Evolutionary conservation across 2,888 invertebrate genomes (phyloP).

Genomic region (Torymus tubicola): DNA sequence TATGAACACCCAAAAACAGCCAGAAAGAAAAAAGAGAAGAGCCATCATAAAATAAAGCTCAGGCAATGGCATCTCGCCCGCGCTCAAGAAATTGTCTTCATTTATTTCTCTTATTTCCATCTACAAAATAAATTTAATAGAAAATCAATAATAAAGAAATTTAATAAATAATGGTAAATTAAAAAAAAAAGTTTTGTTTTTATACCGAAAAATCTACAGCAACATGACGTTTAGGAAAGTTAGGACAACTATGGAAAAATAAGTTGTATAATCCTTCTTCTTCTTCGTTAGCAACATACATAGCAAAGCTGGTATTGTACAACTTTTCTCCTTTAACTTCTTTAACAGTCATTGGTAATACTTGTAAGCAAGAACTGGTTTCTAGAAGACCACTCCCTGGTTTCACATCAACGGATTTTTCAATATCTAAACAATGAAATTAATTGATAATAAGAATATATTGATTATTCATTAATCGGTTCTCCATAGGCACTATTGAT

Average conservation of each 20-base stretch:
- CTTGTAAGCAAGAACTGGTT: constrained; percentile 59
- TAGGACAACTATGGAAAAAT: constrained; percentile 96
- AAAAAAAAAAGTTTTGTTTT: constrained; percentile 7
- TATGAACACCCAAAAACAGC: constrained; percentile 94
- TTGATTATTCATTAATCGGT: too few species aligned
- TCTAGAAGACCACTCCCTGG: constrained; percentile 21
- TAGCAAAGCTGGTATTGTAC: constrained; percentile 85
- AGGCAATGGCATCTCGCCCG: constrained; percentile 97
- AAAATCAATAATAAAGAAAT: constrained; percentile 9
- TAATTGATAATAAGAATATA: constrained; percentile 10
- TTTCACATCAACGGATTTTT: constrained; percentile 30
- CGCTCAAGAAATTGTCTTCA: constrained; percentile 91
- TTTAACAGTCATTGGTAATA: constrained; percentile 80
- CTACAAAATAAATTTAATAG: constrained; percentile 75
- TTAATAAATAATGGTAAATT: neutral
- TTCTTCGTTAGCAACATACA: constrained; percentile 84
- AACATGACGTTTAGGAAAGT: constrained; percentile 78
- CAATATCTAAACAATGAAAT: constrained; percentile 43
- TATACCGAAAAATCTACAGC: constrained; percentile 85
- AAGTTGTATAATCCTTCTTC: constrained; percentile 96
- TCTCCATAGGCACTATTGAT: neutral
- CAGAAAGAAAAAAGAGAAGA: constrained; percentile 91
- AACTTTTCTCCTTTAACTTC: constrained; percentile 79
- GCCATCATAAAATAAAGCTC: constrained; percentile 95
- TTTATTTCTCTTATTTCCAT: constrained; percentile 93